A percentile compares a stretch with the other conserved stretches of the same genome.
Evolutionary conservation across 2,113 vertebrate species (phyloP).

Genomic region (Cephalopholis sonnerati): DNA sequence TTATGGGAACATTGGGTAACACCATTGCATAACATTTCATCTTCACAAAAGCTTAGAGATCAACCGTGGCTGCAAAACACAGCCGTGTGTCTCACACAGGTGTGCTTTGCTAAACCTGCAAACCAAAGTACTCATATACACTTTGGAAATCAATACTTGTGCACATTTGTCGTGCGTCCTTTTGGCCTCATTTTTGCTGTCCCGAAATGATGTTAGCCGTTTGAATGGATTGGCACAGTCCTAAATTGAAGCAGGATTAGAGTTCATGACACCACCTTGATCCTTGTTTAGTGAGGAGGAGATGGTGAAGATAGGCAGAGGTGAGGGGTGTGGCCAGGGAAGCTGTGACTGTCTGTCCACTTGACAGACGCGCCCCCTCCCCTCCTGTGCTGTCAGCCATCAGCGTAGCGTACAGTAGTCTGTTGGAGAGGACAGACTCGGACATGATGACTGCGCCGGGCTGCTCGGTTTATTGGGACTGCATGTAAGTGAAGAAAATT

Average conservation of each 20-base stretch:
- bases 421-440: not conserved
- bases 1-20: conserved; percentile 71
- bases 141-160: not conserved
- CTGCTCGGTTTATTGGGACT: not conserved
- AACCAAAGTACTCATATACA: not conserved
- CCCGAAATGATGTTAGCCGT: not conserved
- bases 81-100: not conserved
- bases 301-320: conserved; percentile 16
- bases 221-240: conserved; percentile 49
- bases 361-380: not conserved
- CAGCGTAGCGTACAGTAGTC: not conserved
- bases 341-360: not conserved
- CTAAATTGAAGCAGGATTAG: conserved; percentile 74
- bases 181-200: not conserved
- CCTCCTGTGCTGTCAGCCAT: not conserved
- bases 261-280: conserved; percentile 70
- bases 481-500: conserved; percentile 8
- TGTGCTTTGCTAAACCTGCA: not conserved
- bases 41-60: conserved; percentile 48
- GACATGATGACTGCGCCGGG: not conserved
- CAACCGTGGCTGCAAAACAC: conserved; percentile 9
- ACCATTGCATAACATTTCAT: conserved; percentile 76
- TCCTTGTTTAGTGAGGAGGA: conserved; percentile 37
- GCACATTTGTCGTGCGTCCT: not conserved
- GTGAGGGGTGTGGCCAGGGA: conserved; percentile 41